These are phyloP conservation scores for Meloe dianella DNA, from an alignment of 2,888 invertebrate species.

Conservation along the genomic window DNA sequence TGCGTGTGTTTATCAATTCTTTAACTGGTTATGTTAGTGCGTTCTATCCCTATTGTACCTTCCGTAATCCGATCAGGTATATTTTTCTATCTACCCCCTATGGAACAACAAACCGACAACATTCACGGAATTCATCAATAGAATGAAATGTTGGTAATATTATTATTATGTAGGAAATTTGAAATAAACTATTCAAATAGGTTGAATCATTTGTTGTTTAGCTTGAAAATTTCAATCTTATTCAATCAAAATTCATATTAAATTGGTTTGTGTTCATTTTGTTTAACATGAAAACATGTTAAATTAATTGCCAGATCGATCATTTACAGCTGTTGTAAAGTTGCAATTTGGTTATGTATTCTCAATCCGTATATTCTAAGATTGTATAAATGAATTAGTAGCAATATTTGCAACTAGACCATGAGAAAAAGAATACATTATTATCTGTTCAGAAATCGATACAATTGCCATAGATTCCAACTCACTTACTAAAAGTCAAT, in stretches of 20 bases:
- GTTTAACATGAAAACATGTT: neutral
- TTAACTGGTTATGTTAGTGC: neutral
- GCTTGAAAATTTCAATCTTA: neutral
- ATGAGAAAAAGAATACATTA: neutral
- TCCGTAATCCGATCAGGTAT: slow-evolving; percentile 14
- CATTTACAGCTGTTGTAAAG: neutral
- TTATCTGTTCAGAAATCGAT: neutral
- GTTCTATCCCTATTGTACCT: neutral
- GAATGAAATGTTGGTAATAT: neutral
- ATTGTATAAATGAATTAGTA: neutral
- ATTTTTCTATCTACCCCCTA: neutral
- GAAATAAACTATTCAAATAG: too few species aligned
- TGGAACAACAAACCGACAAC: neutral
- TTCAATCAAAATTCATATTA: neutral
- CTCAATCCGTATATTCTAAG: neutral
- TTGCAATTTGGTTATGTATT: neutral
- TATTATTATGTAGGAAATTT: neutral
- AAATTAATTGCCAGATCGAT: slow-evolving; percentile 1
- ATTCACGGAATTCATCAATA: neutral
- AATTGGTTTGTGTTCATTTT: neutral
- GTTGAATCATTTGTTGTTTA: too few species aligned
- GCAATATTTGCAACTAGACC: neutral
- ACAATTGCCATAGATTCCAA: neutral
- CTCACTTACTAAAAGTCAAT: neutral
- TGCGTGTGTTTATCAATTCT: slow-evolving; percentile 5